These are phyloP conservation scores for Ictalurus furcatus DNA, from an alignment of 2,113 vertebrate genomes.

Conservation along the genomic window DNA sequence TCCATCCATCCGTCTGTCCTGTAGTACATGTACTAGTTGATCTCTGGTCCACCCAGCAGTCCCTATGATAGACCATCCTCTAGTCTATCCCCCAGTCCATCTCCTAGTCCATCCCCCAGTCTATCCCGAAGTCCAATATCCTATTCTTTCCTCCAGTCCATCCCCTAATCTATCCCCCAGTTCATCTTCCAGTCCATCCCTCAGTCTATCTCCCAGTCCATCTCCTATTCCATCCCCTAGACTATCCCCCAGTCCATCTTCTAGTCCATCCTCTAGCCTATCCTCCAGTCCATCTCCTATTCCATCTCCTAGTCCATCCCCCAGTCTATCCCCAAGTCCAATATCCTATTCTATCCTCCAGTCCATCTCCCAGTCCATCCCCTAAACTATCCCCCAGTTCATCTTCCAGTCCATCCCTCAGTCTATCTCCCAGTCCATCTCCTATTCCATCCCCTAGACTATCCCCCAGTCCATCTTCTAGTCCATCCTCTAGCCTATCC, in stretches of 20 bases:
- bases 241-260: not conserved
- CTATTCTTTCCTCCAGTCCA: not conserved
- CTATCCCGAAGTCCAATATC: not conserved
- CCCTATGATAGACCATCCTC: not conserved
- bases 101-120: not conserved
- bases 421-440: not conserved
- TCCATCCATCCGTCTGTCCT: not conserved
- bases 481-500: not conserved
- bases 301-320: not conserved
- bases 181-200: not conserved
- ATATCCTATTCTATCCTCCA: not conserved
- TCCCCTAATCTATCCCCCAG: not conserved
- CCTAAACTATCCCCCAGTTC: not conserved
- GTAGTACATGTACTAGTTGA: not conserved
- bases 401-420: not conserved
- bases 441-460: not conserved
- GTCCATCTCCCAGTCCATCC: not conserved
- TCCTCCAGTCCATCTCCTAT: not conserved
- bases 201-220: not conserved
- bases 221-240: not conserved
- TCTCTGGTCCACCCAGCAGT: not conserved
- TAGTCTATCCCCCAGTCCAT: not conserved
- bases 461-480: not conserved
- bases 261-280: not conserved
- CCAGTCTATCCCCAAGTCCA: not conserved